Base-by-base conservation (phyloP, 2,888 invertebrate species). In the Aphodius sticticus region DNA sequence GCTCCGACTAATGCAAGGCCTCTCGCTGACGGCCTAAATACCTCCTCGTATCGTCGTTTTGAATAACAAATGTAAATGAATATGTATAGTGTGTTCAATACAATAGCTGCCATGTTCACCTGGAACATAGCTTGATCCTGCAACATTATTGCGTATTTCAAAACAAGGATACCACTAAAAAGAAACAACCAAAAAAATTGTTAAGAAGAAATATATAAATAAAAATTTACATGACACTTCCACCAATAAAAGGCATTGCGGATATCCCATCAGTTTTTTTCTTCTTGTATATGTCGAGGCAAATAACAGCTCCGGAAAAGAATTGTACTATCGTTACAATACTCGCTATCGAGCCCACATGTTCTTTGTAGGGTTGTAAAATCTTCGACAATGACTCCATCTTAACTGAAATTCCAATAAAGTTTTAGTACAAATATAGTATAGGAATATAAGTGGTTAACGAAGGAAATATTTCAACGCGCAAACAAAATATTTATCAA, bases 291-390 rank as follows among this genome's bases (percentile, higher is more conserved):
- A 96, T 94, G 86, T 95, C 94, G 87, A 92, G 93, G 86, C 96
- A 93, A 81, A 96, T 91, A 86, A 95, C 92, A 86, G 91, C 91
- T 85, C 96, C 96, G 38, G 96, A 93, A 86, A 97, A 93, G 91
- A 97, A 96, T 88, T 97, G 96, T 0, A 92, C 92, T 84, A 95
- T 93, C 36, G 97, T 97, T 36, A 95, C 92, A 79, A 95, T 89
- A 81, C 94, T 93, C 69, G 97, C 96, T 77, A 93, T 89, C 79
- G 91, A 90, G 70, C 92, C 95, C 77, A 95, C 92, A 12, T 92
- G 80, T 79, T 93, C 93, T 88, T 94, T 94, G 87, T 94, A 93
- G 76, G 93, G 94, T 86, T 92, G 92, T 79, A 94, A 88, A 69
- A 88, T 86, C 79, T 89, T 86, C 1, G 92, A 90, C 82, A 93